Percentiles rank a stretch among this genome's conserved stretches.
Conservation (phyloP, 1,140 invertebrate genomes). For the Leptinotarsa defecta region DNA sequence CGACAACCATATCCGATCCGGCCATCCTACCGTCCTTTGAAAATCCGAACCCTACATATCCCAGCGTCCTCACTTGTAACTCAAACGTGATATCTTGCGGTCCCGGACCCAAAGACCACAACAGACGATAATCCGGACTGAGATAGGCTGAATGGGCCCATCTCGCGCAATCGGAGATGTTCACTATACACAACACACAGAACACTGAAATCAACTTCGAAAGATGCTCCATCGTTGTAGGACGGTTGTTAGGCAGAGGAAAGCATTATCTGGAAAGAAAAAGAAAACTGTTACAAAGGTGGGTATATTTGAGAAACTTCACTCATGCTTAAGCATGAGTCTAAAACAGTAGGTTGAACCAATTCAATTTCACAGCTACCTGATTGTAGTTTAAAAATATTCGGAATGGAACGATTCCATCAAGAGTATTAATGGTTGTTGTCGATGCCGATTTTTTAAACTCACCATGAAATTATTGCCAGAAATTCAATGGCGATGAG, state of each 20-base stretch:
- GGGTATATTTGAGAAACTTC: too few species aligned
- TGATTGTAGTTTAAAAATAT: too few species aligned
- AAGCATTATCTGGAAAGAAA: constrained; percentile 11
- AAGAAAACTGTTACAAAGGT: not conserved
- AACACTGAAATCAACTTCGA: constrained; percentile 44
- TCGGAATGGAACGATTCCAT: not conserved
- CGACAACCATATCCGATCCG: constrained; percentile 73
- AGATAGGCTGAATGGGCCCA: constrained; percentile 55
- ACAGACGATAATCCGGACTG: constrained; percentile 53
- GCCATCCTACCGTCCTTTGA: constrained; percentile 73
- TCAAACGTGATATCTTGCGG: constrained; percentile 74
- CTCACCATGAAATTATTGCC: not conserved
- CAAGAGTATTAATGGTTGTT: not conserved
- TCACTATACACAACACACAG: constrained; percentile 46
- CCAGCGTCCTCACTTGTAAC: constrained; percentile 76
- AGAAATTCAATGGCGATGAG: not conserved
- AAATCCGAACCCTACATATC: constrained; percentile 82
- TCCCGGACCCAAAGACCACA: constrained; percentile 55
- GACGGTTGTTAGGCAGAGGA: not conserved
- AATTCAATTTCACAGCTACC: too few species aligned
- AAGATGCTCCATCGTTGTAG: not conserved
- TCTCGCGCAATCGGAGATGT: constrained; percentile 43
- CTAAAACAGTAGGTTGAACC: too few species aligned
- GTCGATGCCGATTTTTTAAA: not conserved
- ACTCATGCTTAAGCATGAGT: too few species aligned